Evolutionary conservation across 1,140 invertebrate species (phyloP), one percentile per base, ranked within the genome.

Genomic region (Drosophila funebris): DNA sequence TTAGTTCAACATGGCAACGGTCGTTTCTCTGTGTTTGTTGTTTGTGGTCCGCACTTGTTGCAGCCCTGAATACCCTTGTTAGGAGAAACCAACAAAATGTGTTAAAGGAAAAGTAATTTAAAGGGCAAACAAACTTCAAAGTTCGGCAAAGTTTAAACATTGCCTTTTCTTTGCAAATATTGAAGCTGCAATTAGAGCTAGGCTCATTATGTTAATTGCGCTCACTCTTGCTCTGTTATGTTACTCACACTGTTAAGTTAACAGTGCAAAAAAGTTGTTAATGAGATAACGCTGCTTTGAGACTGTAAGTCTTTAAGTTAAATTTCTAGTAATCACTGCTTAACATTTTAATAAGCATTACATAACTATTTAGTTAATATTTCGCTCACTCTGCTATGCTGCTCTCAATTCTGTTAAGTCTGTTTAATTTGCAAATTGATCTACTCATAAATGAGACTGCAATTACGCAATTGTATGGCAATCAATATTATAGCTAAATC

Each of bases 1-100:
- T 84, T 85, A 70, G 77, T 80, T 46, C 50, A 68, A 73, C 57
- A 73, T 60, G 73, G 56, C 52, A 64, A 46, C 29, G 36, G 44
- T 48, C 37, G 37, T 50, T 54, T 60, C 68, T 46, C 39, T 41
- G 75, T 68, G 13, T 13, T n/a, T 58, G 61, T 48, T 76, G 66
- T 60, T 48, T 46, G 33, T 16, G 3, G 8, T 46, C 29, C 36
- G 11, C 62, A 81, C 78, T 81, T 81, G 78, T 81, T 81, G 78
- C 78, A 24, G 36, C 22, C 39, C 39, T 58, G 33, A 31, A 39
- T n/a, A n/a, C 60, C 36, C 22, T 20, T 53, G 46, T 63, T 63
- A 27, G 5, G 39, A 41, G 16, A 41, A 29, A 29, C 20, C 16
- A 43, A 24, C 11, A 18, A 63, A 22, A 18, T 36, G 33, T 27